phyloP scores from a whole-genome alignment of 2,888 invertebrate genomes.

The Megalurothrips usitatus region DNA sequence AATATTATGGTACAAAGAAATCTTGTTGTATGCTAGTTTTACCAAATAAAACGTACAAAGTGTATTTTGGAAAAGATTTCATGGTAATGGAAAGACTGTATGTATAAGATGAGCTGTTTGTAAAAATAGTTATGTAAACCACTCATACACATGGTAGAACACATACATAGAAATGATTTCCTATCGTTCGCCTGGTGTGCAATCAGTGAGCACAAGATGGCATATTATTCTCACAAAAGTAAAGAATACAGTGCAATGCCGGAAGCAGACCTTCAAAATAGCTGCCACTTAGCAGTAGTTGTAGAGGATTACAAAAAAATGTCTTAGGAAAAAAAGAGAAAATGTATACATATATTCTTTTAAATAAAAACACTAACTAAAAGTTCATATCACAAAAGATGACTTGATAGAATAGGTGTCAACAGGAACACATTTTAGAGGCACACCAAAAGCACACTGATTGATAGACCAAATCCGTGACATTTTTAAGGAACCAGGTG shows the following conservation, averaged over 20 bases:
- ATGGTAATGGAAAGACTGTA: neutral
- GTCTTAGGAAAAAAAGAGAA: neutral
- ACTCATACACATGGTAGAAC: neutral
- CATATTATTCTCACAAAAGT: neutral
- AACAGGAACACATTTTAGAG: slow-evolving; percentile 9
- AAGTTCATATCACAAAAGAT: slow-evolving; percentile 16
- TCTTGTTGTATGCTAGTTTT: neutral
- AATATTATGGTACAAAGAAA: neutral
- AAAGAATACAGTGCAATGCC: neutral
- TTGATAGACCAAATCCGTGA: neutral
- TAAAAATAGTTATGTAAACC: neutral
- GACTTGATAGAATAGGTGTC: slow-evolving; percentile 10
- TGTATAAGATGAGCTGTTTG: neutral
- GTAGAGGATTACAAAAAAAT: neutral
- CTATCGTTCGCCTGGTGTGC: neutral
- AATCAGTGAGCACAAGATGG: neutral
- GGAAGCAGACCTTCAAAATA: neutral
- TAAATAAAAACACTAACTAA: neutral
- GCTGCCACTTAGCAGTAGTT: neutral
- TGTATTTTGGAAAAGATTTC: neutral
- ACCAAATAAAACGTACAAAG: neutral
- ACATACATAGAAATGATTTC: neutral
- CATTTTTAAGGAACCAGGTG: no score
- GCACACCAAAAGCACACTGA: neutral
- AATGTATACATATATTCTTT: no score